Percentiles rank a stretch among this genome's conserved stretches.
Evolutionary conservation across 1,140 invertebrate genomes (phyloP).

Genomic region (Harlomillsia oculata): DNA sequence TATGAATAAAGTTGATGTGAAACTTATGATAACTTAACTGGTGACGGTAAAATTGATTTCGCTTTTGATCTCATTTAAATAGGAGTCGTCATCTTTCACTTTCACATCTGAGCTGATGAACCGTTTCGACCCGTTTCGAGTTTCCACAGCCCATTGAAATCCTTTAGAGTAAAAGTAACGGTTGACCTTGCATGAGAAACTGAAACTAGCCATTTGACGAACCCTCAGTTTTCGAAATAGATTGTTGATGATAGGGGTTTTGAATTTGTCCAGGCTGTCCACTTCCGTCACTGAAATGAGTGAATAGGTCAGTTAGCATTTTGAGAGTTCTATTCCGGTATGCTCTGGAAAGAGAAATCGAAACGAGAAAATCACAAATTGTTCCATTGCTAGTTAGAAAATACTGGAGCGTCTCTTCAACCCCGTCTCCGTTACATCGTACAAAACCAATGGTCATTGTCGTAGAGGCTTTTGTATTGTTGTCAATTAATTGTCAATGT

Average conservation of each 20-base stretch:
- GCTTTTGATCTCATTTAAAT: conserved; percentile 16
- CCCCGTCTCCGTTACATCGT: conserved; percentile 7
- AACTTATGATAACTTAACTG: too few species aligned
- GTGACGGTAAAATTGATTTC: conserved; percentile 16
- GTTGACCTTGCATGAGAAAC: conserved; percentile 16
- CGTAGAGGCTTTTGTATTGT: too few species aligned
- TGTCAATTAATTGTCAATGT: too few species aligned
- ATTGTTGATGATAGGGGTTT: conserved; percentile 12
- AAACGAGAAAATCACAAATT: conserved; percentile 13
- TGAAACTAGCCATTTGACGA: conserved; percentile 12
- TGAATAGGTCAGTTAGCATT: background rate
- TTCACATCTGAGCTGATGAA: conserved; percentile 13
- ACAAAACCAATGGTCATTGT: too few species aligned
- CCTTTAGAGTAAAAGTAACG: conserved; percentile 25
- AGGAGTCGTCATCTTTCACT: conserved; percentile 13
- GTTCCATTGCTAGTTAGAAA: conserved; percentile 15
- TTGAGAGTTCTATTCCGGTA: background rate
- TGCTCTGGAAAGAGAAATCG: background rate
- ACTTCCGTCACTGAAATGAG: conserved; percentile 13
- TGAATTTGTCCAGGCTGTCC: conserved; percentile 12
- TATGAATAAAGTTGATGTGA: too few species aligned
- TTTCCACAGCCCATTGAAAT: conserved; percentile 25
- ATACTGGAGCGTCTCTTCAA: conserved; percentile 18
- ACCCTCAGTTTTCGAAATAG: conserved; percentile 8
- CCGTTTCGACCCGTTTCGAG: conserved; percentile 9